phyloP scores from a whole-genome alignment of 2,888 invertebrate species.

The Frankliniella intonsa region DNA sequence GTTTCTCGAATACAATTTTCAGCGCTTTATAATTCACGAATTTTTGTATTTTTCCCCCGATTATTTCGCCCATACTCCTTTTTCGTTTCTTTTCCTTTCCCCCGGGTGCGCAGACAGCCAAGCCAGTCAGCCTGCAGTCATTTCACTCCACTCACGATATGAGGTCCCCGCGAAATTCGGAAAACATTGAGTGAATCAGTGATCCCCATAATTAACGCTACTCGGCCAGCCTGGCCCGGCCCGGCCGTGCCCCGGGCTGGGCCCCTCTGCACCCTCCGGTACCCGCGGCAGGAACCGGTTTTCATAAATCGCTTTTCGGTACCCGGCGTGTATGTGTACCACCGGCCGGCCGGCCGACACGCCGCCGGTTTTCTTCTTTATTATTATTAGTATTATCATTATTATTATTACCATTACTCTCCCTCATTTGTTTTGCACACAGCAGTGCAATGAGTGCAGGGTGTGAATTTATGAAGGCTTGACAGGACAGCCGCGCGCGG shows the following conservation, averaged over 20 bases:
- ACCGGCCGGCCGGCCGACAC: not conserved
- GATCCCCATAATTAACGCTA: not conserved
- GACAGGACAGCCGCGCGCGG: not conserved
- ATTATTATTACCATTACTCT: not conserved
- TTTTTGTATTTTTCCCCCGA: not conserved
- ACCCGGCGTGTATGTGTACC: not conserved
- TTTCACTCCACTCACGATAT: not conserved
- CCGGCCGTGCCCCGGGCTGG: not conserved
- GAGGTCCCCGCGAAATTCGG: not conserved
- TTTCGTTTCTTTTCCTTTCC: too few relatives aligned
- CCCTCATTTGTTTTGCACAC: slow-evolving; percentile 13
- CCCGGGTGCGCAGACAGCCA: not conserved
- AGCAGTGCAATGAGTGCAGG: not conserved
- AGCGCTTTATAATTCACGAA: too few relatives aligned
- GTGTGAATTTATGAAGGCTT: slow-evolving; percentile 15
- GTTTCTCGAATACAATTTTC: too few relatives aligned
- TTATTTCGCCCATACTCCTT: too few relatives aligned
- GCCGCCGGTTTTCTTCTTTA: not conserved
- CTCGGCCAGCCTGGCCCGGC: not conserved
- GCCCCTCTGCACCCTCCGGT: not conserved
- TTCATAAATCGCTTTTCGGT: slow-evolving; percentile 19
- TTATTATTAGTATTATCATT: not conserved
- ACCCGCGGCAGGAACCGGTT: not conserved
- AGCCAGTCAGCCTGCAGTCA: not conserved
- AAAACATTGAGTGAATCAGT: slow-evolving; percentile 21